phyloP scores from a whole-genome alignment of 2,113 vertebrate species.

The Chionis minor region DNA sequence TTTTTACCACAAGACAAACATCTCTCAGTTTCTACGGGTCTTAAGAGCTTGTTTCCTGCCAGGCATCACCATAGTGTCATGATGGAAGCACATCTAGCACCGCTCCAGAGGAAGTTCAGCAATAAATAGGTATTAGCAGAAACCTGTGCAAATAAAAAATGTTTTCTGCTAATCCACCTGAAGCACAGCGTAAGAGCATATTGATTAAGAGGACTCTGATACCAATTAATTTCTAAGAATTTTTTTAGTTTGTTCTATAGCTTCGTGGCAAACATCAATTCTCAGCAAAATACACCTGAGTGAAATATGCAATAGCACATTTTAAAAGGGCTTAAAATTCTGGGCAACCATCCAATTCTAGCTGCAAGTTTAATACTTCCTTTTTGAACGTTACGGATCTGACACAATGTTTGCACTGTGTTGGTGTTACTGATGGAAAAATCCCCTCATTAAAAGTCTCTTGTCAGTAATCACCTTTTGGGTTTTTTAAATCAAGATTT shows the following conservation, averaged over 20 bases:
- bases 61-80: not conserved
- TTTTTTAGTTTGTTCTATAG: not conserved
- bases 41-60: not conserved
- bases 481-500: not conserved
- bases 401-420: not conserved
- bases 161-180: not conserved
- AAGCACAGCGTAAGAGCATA: not conserved
- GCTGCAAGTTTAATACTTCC: not conserved
- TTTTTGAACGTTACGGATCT: not conserved
- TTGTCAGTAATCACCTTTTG: not conserved
- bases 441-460: not conserved
- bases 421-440: not conserved
- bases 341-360: not conserved
- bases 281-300: not conserved
- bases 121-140: not conserved
- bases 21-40: not conserved
- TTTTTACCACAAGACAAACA: not conserved
- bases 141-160: not conserved
- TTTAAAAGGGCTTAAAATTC: not conserved
- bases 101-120: not conserved
- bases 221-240: not conserved
- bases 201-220: not conserved
- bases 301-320: not conserved
- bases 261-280: not conserved
- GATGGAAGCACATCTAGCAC: not conserved